Conservation (phyloP, 2,113 vertebrate species). For the Electrona antarctica region DNA sequence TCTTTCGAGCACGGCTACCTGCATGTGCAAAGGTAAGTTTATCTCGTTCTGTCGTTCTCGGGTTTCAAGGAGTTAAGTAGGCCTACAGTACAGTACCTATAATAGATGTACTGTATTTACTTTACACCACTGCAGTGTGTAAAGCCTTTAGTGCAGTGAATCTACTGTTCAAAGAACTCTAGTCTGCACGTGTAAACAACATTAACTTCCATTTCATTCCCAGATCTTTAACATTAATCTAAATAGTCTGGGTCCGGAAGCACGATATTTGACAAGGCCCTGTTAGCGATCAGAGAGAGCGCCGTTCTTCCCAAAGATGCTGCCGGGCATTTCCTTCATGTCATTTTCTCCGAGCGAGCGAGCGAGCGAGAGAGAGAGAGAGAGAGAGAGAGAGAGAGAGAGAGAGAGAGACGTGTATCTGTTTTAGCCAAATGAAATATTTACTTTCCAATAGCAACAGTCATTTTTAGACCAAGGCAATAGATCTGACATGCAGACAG, state of each 20-base stretch:
- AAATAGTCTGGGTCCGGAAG: constrained; percentile 1
- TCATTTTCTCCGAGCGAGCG: constrained; percentile 19
- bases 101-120: too few species aligned
- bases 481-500: constrained; percentile 37
- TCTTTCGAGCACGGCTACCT: too few species aligned
- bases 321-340: constrained; percentile 35
- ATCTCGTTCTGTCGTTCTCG: too few species aligned
- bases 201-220: neutral
- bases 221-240: constrained; percentile 19
- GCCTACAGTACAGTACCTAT: too few species aligned
- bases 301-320: constrained; percentile 2
- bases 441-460: constrained; percentile 56
- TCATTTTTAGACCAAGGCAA: constrained; percentile 55
- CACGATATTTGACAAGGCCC: constrained; percentile 4
- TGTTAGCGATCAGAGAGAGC: constrained; percentile 12
- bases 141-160: neutral
- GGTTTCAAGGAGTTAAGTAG: too few species aligned
- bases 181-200: neutral
- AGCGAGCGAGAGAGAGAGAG: too few species aligned
- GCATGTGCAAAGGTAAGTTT: too few species aligned
- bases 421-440: constrained; percentile 61
- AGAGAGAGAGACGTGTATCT: constrained; percentile 24
- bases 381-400: too few species aligned
- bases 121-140: neutral
- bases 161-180: neutral